Conservation (phyloP, 2,113 vertebrate genomes). For the Grallaria varia region DNA sequence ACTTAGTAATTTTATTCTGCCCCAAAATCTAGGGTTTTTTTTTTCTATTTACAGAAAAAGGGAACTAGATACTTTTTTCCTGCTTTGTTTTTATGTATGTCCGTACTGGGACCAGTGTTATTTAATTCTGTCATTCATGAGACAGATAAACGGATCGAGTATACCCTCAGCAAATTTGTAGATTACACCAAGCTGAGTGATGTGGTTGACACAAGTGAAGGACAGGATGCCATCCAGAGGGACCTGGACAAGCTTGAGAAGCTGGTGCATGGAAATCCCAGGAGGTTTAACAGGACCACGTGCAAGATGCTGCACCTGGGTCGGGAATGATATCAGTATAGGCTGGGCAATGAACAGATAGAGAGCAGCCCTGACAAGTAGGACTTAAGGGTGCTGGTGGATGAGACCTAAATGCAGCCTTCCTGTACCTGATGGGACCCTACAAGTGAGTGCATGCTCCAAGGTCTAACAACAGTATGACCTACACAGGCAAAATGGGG, state of each 20-base stretch:
- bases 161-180: not conserved
- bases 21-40: not conserved
- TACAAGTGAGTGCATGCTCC: not conserved
- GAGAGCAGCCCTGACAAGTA: accelerated
- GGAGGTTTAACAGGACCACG: not conserved
- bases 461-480: not conserved
- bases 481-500: not conserved
- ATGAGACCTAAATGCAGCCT: not conserved
- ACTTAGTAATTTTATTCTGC: not conserved
- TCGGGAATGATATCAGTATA: not conserved
- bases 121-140: not conserved
- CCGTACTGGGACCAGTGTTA: not conserved
- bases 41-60: not conserved
- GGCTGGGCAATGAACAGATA: not conserved
- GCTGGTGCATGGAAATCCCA: not conserved
- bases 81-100: not conserved
- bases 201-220: not conserved
- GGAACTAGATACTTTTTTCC: not conserved
- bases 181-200: not conserved
- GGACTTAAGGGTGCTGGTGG: not conserved
- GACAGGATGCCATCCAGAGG: not conserved
- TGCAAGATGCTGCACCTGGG: not conserved
- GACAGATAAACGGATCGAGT: not conserved
- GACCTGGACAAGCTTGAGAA: not conserved
- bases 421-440: not conserved